Base-by-base conservation (phyloP, 2,113 vertebrate species). In the Lophotis ruficrista region DNA sequence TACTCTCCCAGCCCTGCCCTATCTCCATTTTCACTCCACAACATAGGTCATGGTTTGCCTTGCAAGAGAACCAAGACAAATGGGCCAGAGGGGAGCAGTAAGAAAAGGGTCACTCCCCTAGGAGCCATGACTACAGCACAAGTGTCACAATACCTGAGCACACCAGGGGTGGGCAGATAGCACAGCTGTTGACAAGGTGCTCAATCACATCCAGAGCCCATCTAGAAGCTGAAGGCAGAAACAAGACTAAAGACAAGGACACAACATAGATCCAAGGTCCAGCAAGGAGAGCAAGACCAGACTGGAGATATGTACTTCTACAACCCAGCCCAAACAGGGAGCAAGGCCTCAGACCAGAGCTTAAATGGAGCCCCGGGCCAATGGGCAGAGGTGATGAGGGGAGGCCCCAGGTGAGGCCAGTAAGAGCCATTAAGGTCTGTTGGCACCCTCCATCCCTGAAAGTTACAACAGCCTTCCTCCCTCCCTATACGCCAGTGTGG, bases 291-390 rank as follows among this genome's bases (percentile, higher is more conserved):
- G 7, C 17, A 54, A 82, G n/a, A 30, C 64, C 38, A 65, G 12
- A 45, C 38, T 14, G 6, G 31, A 47, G 3, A 18, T 2, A 16
- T 0, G 2, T 2, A 5, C 16, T 22, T 13, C 25, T 35, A 15
- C 19, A 61, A 14, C 9, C 22, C 25, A 72, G 16, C 25, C 48
- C 5, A 57, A 82, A 2, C 6, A 78, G 3, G 5, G 1, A 57
- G 1, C 0, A 60, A 68, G 12, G 13, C 1, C 20, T n/a, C 23
- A 27, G 23, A 38, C 31, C 62, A 51, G n/a, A 57, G 19, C 41
- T 50, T 60, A 86, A 82, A 72, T 56, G 19, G 47, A 82, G 27
- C 8, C 35, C 25, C 31, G 43, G 41, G 41, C 35, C 30, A 51
- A 30, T 4, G 6, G 43, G 14, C 43, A 61, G 58, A 70, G 27